Percentiles rank a stretch among this genome's conserved stretches.
phyloP scores from a whole-genome alignment of 2,797 vertebrate species.

The Sebastes iracundus region DNA sequence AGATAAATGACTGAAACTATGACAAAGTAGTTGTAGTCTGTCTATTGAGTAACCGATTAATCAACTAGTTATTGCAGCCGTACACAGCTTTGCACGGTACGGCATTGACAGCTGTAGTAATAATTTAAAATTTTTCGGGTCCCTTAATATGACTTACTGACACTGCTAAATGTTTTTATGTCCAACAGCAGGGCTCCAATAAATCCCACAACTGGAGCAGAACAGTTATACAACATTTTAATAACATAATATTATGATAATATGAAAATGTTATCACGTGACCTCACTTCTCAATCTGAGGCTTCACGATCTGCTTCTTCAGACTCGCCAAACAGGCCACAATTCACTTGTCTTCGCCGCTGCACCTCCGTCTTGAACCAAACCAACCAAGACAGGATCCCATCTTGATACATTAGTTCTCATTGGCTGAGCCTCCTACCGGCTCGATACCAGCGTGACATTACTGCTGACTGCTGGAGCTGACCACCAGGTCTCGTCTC shows the following conservation, averaged over 20 bases:
- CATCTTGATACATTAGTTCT: conserved; percentile 47
- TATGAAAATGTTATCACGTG: not conserved
- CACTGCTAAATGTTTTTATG: not conserved
- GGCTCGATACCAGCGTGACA: conserved; percentile 32
- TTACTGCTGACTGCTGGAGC: conserved; percentile 33
- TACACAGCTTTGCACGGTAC: not conserved
- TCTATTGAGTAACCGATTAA: too few relatives aligned
- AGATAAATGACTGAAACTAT: not conserved
- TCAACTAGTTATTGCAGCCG: not conserved
- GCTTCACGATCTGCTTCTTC: not conserved
- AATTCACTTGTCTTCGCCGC: not conserved
- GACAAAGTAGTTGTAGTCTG: not conserved
- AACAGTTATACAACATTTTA: not conserved
- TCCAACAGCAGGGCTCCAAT: not conserved
- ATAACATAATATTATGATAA: not conserved
- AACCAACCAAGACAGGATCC: conserved; percentile 41
- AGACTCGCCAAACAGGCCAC: not conserved
- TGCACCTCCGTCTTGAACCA: conserved; percentile 44
- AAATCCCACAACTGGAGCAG: not conserved
- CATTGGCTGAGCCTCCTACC: conserved; percentile 23
- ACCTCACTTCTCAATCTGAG: not conserved
- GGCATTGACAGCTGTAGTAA: not conserved
- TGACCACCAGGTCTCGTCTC: conserved; percentile 21
- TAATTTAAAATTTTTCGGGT: not conserved
- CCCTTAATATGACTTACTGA: not conserved